Conservation (phyloP, 2,113 vertebrate species). For the Gracilinanus agilis region DNA sequence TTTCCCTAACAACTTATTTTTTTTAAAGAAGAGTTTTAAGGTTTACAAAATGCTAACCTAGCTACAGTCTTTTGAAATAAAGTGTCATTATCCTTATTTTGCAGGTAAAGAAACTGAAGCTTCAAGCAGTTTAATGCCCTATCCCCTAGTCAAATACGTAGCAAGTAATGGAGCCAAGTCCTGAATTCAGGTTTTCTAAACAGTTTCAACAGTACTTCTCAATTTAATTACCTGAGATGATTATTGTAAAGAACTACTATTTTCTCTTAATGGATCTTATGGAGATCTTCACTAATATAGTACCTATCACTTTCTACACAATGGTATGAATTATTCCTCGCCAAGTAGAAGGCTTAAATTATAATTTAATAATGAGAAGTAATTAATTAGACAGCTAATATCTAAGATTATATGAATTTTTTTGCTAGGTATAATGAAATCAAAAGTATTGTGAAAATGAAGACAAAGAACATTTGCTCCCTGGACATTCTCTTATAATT, state of each 20-base stretch:
- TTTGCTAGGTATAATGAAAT: slow-evolving; percentile 61
- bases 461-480: slow-evolving; percentile 55
- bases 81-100: background rate
- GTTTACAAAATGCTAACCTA: background rate
- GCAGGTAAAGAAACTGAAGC: background rate
- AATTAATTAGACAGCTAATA: slow-evolving; percentile 57
- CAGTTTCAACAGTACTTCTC: background rate
- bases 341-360: background rate
- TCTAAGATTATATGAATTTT: slow-evolving; percentile 59
- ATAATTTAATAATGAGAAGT: background rate
- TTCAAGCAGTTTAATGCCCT: background rate
- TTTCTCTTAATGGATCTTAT: slow-evolving; percentile 30
- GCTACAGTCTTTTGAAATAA: background rate
- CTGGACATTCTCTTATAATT: slow-evolving; percentile 62
- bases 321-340: background rate
- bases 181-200: background rate
- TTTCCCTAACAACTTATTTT: background rate
- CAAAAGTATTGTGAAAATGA: slow-evolving; percentile 62
- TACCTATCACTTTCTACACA: background rate
- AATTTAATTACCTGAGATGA: slow-evolving; percentile 49
- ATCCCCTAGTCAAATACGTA: background rate
- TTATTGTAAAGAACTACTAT: slow-evolving; percentile 47
- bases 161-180: background rate
- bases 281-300: background rate
- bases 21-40: background rate